phyloP scores from a whole-genome alignment of 2,797 vertebrate species.

The Schizopygopsis malacanthus region DNA sequence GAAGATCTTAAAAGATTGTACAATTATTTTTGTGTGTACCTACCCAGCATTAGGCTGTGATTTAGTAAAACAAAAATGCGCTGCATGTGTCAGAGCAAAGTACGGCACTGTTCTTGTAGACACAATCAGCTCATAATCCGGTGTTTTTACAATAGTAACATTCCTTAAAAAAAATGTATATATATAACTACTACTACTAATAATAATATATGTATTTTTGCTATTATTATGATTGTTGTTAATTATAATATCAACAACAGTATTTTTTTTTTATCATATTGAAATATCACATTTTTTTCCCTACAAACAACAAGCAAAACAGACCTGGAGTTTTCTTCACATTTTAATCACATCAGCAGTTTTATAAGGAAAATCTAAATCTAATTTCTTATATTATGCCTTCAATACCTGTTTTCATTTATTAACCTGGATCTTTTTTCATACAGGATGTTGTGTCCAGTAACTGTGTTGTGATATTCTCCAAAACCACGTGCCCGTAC shows the following conservation, averaged over 20 bases:
- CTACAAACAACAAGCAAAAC: neutral
- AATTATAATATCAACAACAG: no score
- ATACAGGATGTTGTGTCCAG: slow-evolving; percentile 87
- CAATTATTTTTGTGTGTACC: no score
- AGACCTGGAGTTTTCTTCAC: no score
- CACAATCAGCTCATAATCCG: neutral
- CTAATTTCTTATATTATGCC: neutral
- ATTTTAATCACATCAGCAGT: neutral
- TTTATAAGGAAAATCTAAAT: neutral
- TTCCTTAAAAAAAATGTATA: no score
- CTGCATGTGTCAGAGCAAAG: neutral
- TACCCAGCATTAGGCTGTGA: neutral
- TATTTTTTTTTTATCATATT: neutral
- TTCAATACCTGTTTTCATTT: neutral
- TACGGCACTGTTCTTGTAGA: neutral
- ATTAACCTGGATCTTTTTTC: neutral
- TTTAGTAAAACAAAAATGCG: neutral
- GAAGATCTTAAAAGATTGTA: no score
- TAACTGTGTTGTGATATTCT: slow-evolving; percentile 98
- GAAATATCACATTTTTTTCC: neutral
- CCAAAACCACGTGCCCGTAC: slow-evolving; percentile 93
- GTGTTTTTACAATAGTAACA: neutral
- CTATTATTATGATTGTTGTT: neutral
- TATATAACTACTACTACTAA: no score
- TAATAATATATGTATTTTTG: no score